A percentile compares a stretch with the other conserved stretches of the same genome.
phyloP scores from a whole-genome alignment of 2,888 invertebrate species.

The Temnothorax rugatulus region DNA sequence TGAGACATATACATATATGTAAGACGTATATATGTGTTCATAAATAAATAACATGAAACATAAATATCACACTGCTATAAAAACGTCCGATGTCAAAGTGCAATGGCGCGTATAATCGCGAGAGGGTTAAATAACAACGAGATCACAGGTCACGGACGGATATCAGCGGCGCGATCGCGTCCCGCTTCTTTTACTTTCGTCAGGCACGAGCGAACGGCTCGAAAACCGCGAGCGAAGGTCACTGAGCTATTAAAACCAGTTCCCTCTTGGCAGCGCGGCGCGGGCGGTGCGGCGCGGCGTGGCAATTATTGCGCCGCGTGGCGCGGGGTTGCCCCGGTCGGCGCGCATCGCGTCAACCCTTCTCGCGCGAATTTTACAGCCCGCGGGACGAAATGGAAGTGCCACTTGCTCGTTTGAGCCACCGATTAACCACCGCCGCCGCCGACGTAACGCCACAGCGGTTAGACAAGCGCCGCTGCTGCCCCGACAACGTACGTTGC shows the following conservation, averaged over 20 bases:
- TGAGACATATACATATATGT: neutral
- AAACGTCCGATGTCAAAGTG: neutral
- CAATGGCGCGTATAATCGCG: neutral
- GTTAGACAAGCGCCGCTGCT: constrained; percentile 7
- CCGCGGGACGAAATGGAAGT: constrained; percentile 62
- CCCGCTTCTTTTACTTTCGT: constrained; percentile 15
- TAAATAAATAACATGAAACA: neutral
- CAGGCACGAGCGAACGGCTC: neutral
- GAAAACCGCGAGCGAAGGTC: constrained; percentile 52
- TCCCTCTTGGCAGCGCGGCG: constrained; percentile 13
- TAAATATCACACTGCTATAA: neutral
- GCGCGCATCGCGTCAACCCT: constrained; percentile 65
- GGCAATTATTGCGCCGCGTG: constrained; percentile 58
- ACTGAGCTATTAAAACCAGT: constrained; percentile 66
- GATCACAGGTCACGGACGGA: constrained; percentile 37
- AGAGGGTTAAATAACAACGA: constrained; percentile 21
- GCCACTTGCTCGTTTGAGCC: constrained; percentile 57
- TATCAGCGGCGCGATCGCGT: neutral
- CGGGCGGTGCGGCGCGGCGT: constrained; percentile 5
- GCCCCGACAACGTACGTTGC: neutral
- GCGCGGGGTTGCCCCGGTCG: constrained; percentile 46
- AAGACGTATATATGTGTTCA: neutral
- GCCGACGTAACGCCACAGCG: neutral
- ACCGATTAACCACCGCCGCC: constrained; percentile 59
- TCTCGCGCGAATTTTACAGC: constrained; percentile 45